Percentiles rank a stretch among this genome's conserved stretches.
Evolutionary conservation across 2,888 invertebrate species (phyloP).

Genomic region (Drosophila nr. perissopoda): DNA sequence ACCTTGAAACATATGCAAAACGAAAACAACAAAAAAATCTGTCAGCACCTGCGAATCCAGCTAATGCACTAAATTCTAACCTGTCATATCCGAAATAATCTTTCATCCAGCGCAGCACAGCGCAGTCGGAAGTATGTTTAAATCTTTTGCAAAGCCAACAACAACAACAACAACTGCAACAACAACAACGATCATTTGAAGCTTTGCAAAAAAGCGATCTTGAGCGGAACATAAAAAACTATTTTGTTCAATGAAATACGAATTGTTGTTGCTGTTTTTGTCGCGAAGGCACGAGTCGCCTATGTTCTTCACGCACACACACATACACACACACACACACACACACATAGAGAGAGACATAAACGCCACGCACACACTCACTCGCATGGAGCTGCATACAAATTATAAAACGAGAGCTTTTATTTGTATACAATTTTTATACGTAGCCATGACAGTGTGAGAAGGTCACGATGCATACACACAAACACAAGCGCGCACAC

Average conservation of each 20-base stretch:
- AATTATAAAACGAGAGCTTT: constrained; percentile 80
- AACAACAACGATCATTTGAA: constrained; percentile 9
- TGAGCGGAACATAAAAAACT: constrained; percentile 81
- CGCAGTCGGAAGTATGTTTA: constrained; percentile 47
- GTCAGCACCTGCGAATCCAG: constrained; percentile 23
- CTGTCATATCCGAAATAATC: constrained; percentile 29
- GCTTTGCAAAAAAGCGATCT: constrained; percentile 67
- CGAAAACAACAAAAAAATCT: not conserved
- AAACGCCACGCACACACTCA: constrained; percentile 34
- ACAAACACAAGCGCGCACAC: constrained; percentile 36
- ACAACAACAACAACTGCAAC: constrained; percentile 32
- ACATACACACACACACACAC: constrained; percentile 51
- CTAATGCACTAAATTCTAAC: constrained; percentile 6
- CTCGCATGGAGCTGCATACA: constrained; percentile 73
- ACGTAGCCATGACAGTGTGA: constrained; percentile 84
- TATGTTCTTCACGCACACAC: constrained; percentile 72
- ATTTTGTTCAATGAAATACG: constrained; percentile 81
- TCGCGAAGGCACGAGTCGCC: constrained; percentile 65
- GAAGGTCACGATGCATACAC: constrained; percentile 83
- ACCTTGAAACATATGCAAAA: constrained; percentile 44
- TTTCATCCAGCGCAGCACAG: constrained; percentile 12
- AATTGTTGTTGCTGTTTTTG: constrained; percentile 39
- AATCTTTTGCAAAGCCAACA: constrained; percentile 34
- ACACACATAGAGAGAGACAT: constrained; percentile 8
- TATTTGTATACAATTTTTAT: constrained; percentile 73